Percentiles rank a stretch among this genome's conserved stretches.
Conservation (phyloP, 2,888 invertebrate species). For the Mimas tiliae region DNA sequence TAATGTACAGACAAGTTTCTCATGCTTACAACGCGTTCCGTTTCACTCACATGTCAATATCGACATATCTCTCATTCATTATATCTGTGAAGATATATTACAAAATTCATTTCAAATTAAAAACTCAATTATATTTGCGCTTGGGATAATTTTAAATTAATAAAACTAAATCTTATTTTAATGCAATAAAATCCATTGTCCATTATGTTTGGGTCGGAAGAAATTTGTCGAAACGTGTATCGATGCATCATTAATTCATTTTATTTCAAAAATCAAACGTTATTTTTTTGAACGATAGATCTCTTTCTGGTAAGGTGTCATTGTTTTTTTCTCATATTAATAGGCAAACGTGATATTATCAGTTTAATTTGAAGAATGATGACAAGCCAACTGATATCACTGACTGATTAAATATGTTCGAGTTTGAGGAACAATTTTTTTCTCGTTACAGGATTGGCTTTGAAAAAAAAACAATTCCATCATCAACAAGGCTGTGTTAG, state of each 20-base stretch:
- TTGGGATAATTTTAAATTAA: neutral
- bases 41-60: slow-evolving; percentile 26
- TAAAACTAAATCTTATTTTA: slow-evolving; percentile 20
- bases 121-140: slow-evolving; percentile 8
- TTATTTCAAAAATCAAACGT: slow-evolving; percentile 54
- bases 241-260: slow-evolving; percentile 60
- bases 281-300: slow-evolving; percentile 50
- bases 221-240: slow-evolving; percentile 32
- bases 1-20: slow-evolving; percentile 12
- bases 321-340: slow-evolving; percentile 18
- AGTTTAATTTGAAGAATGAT: slow-evolving; percentile 18
- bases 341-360: slow-evolving; percentile 15
- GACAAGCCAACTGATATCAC: slow-evolving; percentile 10
- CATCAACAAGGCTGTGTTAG: too few relatives aligned
- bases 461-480: neutral
- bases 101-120: slow-evolving; percentile 26
- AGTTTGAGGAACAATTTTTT: neutral
- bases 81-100: slow-evolving; percentile 31
- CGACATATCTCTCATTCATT: slow-evolving; percentile 27
- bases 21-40: slow-evolving; percentile 15
- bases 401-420: slow-evolving; percentile 1
- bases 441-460: neutral
- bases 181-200: neutral
- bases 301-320: slow-evolving; percentile 34
- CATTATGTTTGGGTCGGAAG: neutral